Base-by-base conservation (phyloP, 1,140 invertebrate genomes). In the Cecropterus lyciades region DNA sequence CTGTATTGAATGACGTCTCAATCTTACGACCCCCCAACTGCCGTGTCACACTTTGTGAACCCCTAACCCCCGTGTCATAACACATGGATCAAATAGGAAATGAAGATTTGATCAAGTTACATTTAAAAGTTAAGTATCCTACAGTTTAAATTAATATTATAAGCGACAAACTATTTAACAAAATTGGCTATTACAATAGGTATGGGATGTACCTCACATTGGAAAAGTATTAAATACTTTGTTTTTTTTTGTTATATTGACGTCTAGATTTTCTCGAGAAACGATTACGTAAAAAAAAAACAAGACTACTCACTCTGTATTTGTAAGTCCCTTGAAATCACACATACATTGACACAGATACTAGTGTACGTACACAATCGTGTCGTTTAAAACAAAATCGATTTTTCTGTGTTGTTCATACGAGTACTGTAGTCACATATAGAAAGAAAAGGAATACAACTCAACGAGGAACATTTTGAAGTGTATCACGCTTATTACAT, bases 161-260 rank as follows among this genome's bases (percentile, higher is more conserved):
- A 59, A 46, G 42, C 13, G 43, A 59, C 55, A 59, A 52, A 52
- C 13, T 57, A 57, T 57, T 52, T 45, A 45, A 45, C 55, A 45
- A 45, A 42, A 45, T 57, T 57, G 1, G 43, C 53, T 52, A 52
- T 52, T 33, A 52, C 13, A 51, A 43, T 42, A 14, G 9, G 11
- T n/a, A 24, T 13, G 6, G 16, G 55, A 17, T 27, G 55, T 11
- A 24, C 11, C 9, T 27, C n/a, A 13, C 2, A 20, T 30, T 8
- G 30, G 33, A 52, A 33, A 33, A 6, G 30, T 33, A 33, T 33
- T 10, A 33, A 33, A 33, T 33, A 33, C 30, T 33, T 33, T 8
- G 9, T 9, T 33, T 33, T 33, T 10, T 33, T 33, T 33, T 6
- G 1, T 33, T 33, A 33, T 1, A 33, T 7, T 4, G 3, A 33